These are phyloP conservation scores for Cairina moschata DNA, from an alignment of 2,113 vertebrate species.

Conservation along the genomic window DNA sequence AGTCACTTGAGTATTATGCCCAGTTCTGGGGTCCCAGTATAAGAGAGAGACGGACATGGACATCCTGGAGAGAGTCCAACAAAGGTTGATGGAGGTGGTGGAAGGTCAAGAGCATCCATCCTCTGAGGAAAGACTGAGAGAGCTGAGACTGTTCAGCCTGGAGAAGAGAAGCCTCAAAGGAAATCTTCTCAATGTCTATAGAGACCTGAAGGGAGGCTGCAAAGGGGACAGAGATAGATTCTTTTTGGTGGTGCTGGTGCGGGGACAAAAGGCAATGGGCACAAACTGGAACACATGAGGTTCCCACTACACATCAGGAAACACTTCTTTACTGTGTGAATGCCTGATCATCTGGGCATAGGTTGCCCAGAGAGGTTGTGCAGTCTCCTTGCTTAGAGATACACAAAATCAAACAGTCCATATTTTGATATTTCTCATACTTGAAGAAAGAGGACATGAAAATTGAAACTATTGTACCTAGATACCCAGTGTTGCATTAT, in stretches of 20 bases:
- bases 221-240: neutral
- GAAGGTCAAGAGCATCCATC: neutral
- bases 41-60: neutral
- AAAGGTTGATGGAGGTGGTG: neutral
- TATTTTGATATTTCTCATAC: neutral
- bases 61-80: fast-evolving
- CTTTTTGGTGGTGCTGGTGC: neutral
- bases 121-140: neutral
- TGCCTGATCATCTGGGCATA: neutral
- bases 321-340: neutral
- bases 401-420: neutral
- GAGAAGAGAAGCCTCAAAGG: too few relatives aligned
- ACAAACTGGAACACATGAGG: neutral
- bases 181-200: too few relatives aligned
- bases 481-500: neutral
- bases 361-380: neutral
- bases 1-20: fast-evolving
- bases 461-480: neutral
- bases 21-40: neutral
- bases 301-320: neutral
- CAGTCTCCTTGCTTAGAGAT: neutral
- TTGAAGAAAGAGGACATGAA: neutral
- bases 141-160: neutral
- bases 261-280: neutral
- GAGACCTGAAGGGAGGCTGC: too few relatives aligned